Evolutionary conservation across 2,797 vertebrate genomes (phyloP), one percentile per base, ranked within the genome.

Genomic region (Tachyglossus aculeatus): DNA sequence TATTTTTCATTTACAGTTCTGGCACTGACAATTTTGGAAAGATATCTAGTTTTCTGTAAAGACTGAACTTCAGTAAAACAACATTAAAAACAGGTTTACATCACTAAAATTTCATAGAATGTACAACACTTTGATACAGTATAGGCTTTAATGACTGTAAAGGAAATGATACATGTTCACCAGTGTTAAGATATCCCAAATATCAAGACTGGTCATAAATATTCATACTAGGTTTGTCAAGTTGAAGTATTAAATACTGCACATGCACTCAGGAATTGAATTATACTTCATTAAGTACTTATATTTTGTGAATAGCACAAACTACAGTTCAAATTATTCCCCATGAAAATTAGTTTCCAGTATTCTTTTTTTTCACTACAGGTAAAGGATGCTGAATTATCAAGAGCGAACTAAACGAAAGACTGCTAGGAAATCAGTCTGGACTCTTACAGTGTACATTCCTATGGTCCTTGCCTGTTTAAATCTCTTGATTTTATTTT

Each of bases 31-130:
- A 90, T 90, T 93, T 93, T 88, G 92, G 91, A 80, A 93, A 94
- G 92, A 93, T 89, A 93, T 90, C 93, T 90, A 88, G 92, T 91
- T 93, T 91, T 89, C 92, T 93, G 94, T 90, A 95, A 95, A 96
- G 94, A 94, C 94, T 92, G 93, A 90, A 88, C 84, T 93, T 94
- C 94, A 94, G 90, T 93, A 96, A 96, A 97, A 90, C 95, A 93
- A 94, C 92, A 92, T 94, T 96, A 95, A 78, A 92, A 91, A 94
- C 92, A 93, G 91, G 88, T 93, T 89, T 94, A 94, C 91, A 94
- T 90, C 93, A 95, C 93, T 93, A 80, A 81, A 90, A 85, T 87
- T 81, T 89, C 83, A 83, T 93, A 92, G 95, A 95, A 91, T 92
- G 83, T 94, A 95, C 92, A 95, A 91, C 92, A 94, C 86, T 89